Percentiles rank a stretch among this genome's conserved stretches.
Conservation (phyloP, 2,113 vertebrate genomes). For the Cnemophilus loriae region DNA sequence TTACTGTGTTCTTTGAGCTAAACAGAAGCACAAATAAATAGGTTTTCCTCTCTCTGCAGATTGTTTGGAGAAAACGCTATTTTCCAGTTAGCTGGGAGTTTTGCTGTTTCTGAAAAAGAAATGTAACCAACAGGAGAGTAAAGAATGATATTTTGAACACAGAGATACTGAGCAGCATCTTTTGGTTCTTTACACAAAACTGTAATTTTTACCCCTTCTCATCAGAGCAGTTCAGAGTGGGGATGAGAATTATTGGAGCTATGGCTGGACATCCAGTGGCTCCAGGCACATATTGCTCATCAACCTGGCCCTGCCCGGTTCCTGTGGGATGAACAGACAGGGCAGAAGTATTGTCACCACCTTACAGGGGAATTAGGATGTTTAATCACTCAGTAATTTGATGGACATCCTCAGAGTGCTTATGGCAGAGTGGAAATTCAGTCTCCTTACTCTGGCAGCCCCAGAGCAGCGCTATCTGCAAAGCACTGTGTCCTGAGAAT, state of each 20-base stretch:
- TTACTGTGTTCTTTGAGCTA: neutral
- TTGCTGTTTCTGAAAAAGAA: neutral
- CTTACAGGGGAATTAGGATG: neutral
- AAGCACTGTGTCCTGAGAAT: neutral
- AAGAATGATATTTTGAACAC: neutral
- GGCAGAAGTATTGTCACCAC: neutral
- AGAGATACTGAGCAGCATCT: neutral
- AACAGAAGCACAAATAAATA: neutral
- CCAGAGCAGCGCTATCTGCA: neutral
- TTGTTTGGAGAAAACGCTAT: neutral
- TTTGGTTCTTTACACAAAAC: neutral
- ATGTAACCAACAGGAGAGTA: neutral
- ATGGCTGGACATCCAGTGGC: neutral
- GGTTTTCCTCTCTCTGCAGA: neutral
- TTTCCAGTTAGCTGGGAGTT: neutral
- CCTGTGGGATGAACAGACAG: neutral
- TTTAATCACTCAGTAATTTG: neutral
- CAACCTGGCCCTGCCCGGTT: neutral
- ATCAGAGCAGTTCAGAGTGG: neutral
- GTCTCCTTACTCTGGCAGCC: neutral
- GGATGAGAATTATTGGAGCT: neutral
- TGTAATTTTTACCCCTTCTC: neutral
- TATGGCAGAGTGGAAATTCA: neutral
- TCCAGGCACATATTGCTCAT: neutral
- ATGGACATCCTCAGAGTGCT: neutral